These are phyloP conservation scores for Triops longicaudatus DNA, from an alignment of 1,140 invertebrate genomes.

Conservation along the genomic window DNA sequence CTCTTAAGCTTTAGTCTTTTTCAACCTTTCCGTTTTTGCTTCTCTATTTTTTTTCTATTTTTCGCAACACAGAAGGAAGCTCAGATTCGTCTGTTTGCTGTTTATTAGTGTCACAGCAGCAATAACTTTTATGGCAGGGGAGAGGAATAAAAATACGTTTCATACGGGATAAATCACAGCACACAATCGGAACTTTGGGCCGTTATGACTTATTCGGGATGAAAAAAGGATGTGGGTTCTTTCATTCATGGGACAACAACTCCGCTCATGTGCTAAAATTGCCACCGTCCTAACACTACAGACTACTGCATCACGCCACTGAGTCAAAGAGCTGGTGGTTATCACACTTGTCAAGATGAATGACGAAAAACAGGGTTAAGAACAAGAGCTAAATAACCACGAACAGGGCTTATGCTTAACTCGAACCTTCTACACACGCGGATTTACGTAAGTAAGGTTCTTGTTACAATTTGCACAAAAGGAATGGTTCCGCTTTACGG, in stretches of 20 bases:
- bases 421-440: background rate
- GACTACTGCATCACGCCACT: background rate
- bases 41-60: no score
- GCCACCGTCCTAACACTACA: background rate
- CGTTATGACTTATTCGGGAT: background rate
- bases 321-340: background rate
- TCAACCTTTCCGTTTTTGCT: background rate
- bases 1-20: background rate
- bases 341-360: background rate
- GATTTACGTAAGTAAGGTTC: background rate
- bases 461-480: background rate
- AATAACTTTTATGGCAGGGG: no score
- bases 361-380: background rate
- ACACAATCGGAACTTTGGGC: background rate
- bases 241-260: no score
- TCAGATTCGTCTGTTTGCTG: no score
- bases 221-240: background rate
- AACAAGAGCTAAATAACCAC: background rate
- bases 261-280: background rate
- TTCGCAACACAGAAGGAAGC: no score
- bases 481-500: background rate
- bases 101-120: no score
- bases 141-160: no score
- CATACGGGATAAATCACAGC: background rate
- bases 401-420: background rate